Percentiles rank a stretch among this genome's conserved stretches.
These are phyloP conservation scores for Peromyscus polionotus DNA, from an alignment of 2,113 vertebrate species.

Conservation along the genomic window DNA sequence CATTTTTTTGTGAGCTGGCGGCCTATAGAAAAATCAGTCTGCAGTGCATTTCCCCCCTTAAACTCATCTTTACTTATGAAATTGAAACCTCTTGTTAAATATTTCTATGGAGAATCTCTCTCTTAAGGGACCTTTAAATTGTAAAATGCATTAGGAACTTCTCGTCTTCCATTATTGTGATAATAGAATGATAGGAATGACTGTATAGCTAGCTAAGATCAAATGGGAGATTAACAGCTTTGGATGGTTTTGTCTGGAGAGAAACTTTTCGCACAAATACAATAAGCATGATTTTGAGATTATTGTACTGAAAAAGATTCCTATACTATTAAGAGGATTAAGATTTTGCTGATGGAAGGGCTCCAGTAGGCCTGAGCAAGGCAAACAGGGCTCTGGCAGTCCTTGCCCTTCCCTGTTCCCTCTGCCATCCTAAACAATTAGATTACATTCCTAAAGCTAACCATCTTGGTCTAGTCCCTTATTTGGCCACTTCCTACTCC, in stretches of 20 bases:
- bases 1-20: not conserved
- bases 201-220: not conserved
- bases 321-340: not conserved
- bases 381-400: not conserved
- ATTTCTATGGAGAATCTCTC: not conserved
- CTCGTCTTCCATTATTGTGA: not conserved
- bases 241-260: not conserved
- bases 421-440: not conserved
- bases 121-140: not conserved
- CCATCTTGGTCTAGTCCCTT: not conserved
- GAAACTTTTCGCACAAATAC: not conserved
- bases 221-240: not conserved
- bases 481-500: not conserved
- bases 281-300: not conserved
- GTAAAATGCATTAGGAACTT: not conserved
- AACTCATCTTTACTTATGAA: not conserved
- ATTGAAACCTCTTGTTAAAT: not conserved
- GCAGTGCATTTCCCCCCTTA: not conserved
- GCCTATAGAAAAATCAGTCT: not conserved
- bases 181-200: not conserved
- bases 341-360: not conserved
- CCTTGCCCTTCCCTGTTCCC: not conserved
- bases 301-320: not conserved
- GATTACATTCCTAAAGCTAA: not conserved
- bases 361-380: not conserved